Evolutionary conservation across 2,888 invertebrate genomes (phyloP).

Genomic region (Chalcosyrphus nemorum): DNA sequence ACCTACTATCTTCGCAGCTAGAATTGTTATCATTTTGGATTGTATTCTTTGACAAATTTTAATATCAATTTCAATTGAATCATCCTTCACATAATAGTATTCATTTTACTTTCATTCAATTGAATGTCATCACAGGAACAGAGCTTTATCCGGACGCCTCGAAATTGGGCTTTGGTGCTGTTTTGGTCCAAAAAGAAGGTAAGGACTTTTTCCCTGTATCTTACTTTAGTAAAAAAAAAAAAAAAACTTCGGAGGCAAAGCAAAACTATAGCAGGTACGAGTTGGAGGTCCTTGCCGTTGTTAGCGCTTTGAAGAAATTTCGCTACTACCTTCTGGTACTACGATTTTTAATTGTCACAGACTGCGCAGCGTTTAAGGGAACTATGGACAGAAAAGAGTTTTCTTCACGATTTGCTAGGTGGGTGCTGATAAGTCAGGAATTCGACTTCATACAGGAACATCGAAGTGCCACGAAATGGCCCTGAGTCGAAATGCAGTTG

Average conservation of each 20-base stretch:
- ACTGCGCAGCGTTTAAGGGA: not conserved
- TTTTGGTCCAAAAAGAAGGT: conserved; percentile 11
- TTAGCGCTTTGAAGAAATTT: conserved; percentile 36
- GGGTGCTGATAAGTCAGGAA: not conserved
- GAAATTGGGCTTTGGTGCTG: conserved; percentile 23
- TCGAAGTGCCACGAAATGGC: not conserved
- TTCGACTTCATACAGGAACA: not conserved
- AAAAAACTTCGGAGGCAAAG: not conserved
- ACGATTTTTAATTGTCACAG: conserved; percentile 24
- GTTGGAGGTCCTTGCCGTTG: conserved; percentile 29
- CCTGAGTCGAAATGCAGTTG: not conserved
- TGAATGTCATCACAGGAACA: too few species aligned
- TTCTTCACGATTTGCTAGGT: not conserved
- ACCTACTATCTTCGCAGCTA: too few species aligned
- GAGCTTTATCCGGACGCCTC: conserved; percentile 39
- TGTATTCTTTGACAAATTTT: too few species aligned
- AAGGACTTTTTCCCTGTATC: not conserved
- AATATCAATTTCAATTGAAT: too few species aligned
- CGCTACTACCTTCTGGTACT: conserved; percentile 43
- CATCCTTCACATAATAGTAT: too few species aligned
- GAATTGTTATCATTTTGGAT: too few species aligned
- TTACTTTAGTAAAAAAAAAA: not conserved
- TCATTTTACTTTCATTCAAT: too few species aligned
- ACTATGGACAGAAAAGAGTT: not conserved
- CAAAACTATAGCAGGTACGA: conserved; percentile 33